Percentiles rank a stretch among this genome's conserved stretches.
Evolutionary conservation across 1,140 invertebrate species (phyloP).

Genomic region (Drosophila oshimai): DNA sequence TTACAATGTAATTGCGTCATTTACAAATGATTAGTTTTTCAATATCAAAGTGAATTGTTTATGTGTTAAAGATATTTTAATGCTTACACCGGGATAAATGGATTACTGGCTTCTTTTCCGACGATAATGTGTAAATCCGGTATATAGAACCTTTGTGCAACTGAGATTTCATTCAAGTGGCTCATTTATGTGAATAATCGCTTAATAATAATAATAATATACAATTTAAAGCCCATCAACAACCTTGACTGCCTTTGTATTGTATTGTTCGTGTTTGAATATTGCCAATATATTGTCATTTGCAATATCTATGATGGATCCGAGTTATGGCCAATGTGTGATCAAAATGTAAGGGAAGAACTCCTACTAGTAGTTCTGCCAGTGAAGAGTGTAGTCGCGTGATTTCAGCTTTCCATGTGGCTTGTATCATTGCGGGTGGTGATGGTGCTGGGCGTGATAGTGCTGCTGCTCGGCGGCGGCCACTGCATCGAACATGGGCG

Average conservation of each 20-base stretch:
- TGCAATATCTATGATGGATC: neutral
- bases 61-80: conserved; percentile 6
- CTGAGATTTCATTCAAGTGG: conserved; percentile 13
- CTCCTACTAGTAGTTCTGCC: conserved; percentile 62
- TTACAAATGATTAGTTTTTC: conserved; percentile 24
- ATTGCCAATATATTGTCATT: neutral
- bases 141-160: neutral
- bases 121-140: neutral
- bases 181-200: neutral
- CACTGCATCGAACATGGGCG: conserved; percentile 79
- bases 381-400: conserved; percentile 62
- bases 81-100: neutral
- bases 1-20: conserved; percentile 18
- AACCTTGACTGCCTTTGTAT: neutral
- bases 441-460: conserved; percentile 73
- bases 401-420: conserved; percentile 52
- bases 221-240: neutral
- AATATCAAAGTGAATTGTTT: neutral
- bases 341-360: neutral
- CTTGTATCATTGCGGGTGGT: conserved; percentile 74
- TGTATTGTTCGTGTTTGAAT: neutral
- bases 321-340: neutral
- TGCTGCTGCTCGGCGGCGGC: conserved; percentile 79
- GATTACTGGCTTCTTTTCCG: neutral
- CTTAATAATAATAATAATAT: neutral